Conservation (phyloP, 1,140 invertebrate species). For the Cydia strobilella region DNA sequence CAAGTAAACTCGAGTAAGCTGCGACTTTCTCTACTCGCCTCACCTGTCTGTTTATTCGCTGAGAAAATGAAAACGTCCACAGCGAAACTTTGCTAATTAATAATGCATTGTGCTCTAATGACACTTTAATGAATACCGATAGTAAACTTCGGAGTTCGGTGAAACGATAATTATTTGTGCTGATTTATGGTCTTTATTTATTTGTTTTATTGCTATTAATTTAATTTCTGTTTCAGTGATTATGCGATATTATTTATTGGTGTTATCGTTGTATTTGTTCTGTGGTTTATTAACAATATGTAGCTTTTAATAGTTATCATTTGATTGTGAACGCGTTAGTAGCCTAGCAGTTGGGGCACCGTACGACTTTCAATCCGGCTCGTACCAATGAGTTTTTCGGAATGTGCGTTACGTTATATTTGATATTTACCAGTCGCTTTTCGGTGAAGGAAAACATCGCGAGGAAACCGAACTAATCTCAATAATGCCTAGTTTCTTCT, state of each 20-base stretch:
- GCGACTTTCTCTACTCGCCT: constrained; percentile 13
- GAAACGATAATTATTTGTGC: constrained; percentile 1
- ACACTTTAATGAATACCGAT: constrained; percentile 45
- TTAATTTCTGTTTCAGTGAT: not conserved
- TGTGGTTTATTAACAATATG: not conserved
- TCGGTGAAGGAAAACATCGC: too few species aligned
- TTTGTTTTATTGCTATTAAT: not conserved
- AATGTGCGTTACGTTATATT: too few species aligned
- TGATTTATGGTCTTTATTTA: constrained; percentile 11
- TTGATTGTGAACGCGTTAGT: too few species aligned
- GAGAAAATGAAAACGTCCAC: constrained; percentile 43
- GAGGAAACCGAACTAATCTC: too few species aligned
- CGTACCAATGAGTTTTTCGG: too few species aligned
- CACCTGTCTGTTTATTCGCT: constrained; percentile 42
- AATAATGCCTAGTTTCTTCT: too few species aligned
- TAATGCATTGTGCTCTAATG: constrained; percentile 47
- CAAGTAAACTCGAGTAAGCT: too few species aligned
- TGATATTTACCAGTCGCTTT: too few species aligned
- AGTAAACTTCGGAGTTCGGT: constrained; percentile 14
- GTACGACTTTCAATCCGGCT: too few species aligned
- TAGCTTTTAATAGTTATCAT: too few species aligned
- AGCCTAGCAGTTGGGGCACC: too few species aligned
- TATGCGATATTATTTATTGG: not conserved
- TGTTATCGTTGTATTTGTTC: not conserved
- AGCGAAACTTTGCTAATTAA: constrained; percentile 48